Conservation (phyloP, 2,113 vertebrate genomes). For the Ondatra zibethicus region DNA sequence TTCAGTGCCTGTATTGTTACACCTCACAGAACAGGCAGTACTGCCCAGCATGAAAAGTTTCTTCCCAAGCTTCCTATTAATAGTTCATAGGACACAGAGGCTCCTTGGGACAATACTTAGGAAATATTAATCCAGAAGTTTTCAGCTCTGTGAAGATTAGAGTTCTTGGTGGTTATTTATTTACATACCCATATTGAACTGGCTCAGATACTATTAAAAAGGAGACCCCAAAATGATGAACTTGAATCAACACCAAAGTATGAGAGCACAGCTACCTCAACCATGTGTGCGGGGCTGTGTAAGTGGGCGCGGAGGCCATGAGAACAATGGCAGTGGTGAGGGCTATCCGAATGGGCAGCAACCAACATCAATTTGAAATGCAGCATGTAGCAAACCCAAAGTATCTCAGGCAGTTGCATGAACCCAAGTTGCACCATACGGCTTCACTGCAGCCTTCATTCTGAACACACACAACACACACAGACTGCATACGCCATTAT, state of each 20-base stretch:
- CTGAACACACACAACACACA: background rate
- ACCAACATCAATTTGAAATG: background rate
- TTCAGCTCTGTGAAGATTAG: background rate
- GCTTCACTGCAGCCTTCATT: background rate
- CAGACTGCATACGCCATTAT: background rate
- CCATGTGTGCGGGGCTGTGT: background rate
- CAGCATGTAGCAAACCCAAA: background rate
- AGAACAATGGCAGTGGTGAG: background rate
- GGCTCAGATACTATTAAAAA: background rate
- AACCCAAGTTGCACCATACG: background rate
- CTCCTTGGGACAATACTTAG: background rate
- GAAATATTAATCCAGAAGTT: background rate
- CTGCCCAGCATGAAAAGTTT: background rate
- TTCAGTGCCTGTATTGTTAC: no score
- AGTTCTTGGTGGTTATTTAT: background rate
- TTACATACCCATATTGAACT: background rate
- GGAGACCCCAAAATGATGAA: background rate
- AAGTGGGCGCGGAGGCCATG: background rate
- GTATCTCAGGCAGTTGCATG: no score
- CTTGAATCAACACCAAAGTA: background rate
- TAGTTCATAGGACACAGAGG: background rate
- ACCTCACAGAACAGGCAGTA: background rate
- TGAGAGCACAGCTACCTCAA: background rate
- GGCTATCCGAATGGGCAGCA: background rate
- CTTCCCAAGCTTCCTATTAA: background rate